A percentile compares a stretch with the other conserved stretches of the same genome.
These are phyloP conservation scores for Aptenodytes forsteri DNA, from an alignment of 2,113 vertebrate genomes.

Conservation along the genomic window DNA sequence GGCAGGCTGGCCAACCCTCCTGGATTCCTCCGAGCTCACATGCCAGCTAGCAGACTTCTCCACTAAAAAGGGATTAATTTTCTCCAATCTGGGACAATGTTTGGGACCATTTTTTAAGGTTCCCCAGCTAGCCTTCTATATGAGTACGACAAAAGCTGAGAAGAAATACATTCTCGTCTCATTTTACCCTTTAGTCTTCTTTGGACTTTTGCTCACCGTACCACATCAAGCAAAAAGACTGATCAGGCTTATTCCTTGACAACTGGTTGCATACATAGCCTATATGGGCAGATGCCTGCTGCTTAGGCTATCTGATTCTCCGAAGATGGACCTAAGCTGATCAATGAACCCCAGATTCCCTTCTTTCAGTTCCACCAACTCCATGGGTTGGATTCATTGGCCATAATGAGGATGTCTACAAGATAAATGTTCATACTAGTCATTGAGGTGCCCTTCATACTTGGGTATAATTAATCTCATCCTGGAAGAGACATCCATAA, in stretches of 20 bases:
- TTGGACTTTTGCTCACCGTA: neutral
- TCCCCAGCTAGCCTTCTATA: neutral
- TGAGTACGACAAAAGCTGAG: neutral
- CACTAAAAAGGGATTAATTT: neutral
- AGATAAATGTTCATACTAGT: neutral
- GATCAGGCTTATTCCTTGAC: neutral
- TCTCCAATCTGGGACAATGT: neutral
- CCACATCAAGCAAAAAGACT: neutral
- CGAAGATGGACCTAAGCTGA: neutral
- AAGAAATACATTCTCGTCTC: neutral
- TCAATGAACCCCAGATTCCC: neutral
- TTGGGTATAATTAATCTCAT: neutral
- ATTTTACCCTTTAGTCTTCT: neutral
- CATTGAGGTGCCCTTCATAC: neutral
- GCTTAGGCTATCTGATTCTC: neutral
- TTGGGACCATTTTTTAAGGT: neutral
- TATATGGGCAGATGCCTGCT: neutral
- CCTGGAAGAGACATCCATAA: neutral
- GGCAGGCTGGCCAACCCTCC: neutral
- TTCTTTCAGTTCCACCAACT: neutral
- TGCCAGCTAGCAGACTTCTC: neutral
- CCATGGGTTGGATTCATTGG: rapidly evolving
- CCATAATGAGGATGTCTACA: neutral
- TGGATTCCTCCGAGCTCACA: neutral
- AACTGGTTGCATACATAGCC: neutral